These are phyloP conservation scores for Champsocephalus gunnari DNA, from an alignment of 2,797 vertebrate genomes.

Conservation along the genomic window DNA sequence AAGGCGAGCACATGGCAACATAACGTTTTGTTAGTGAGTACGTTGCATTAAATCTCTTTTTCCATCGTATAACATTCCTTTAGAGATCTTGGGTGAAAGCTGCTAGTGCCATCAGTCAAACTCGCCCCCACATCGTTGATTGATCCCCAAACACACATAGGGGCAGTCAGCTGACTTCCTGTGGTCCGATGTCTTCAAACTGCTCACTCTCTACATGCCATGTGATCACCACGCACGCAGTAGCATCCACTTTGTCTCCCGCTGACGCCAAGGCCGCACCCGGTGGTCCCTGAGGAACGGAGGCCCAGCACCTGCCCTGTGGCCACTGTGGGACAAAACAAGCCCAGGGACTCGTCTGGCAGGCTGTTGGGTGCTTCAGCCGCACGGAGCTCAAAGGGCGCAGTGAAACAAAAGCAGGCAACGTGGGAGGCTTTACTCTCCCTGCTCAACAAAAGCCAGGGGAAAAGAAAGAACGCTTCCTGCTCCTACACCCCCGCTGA, in stretches of 20 bases:
- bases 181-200: slow-evolving; percentile 24
- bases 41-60: not conserved
- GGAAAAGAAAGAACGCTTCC: slow-evolving; percentile 72
- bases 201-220: slow-evolving; percentile 1
- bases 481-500: slow-evolving; percentile 66
- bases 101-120: slow-evolving; percentile 6
- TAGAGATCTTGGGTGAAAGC: not conserved
- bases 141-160: not conserved
- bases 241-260: slow-evolving; percentile 42
- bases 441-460: slow-evolving; percentile 68
- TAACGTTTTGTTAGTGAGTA: slow-evolving; percentile 4
- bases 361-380: slow-evolving; percentile 64
- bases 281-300: slow-evolving; percentile 50
- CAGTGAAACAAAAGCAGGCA: slow-evolving; percentile 69
- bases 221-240: slow-evolving; percentile 32
- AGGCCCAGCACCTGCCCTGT: slow-evolving; percentile 62
- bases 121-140: slow-evolving; percentile 1
- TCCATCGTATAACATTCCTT: not conserved
- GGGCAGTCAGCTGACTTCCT: slow-evolving; percentile 28
- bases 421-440: slow-evolving; percentile 77
- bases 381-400: slow-evolving; percentile 47
- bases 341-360: slow-evolving; percentile 54
- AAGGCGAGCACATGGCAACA: not conserved
- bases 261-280: slow-evolving; percentile 51
- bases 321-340: slow-evolving; percentile 58